These are phyloP conservation scores for Biston stratarius DNA, from an alignment of 2,888 invertebrate species.

Conservation along the genomic window DNA sequence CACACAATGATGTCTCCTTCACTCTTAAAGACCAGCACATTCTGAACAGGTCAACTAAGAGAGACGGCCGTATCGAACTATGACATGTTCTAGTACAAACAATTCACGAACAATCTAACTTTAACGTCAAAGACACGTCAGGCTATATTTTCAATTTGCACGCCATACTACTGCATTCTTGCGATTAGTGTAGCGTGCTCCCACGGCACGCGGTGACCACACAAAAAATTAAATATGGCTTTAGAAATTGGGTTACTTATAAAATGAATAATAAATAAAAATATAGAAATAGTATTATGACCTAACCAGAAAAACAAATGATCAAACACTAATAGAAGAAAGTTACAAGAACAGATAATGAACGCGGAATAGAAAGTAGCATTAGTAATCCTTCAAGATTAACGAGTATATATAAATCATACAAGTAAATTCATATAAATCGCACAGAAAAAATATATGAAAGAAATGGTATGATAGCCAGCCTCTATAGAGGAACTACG, in stretches of 20 bases:
- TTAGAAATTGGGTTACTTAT: slow-evolving; percentile 18
- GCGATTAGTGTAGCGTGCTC: slow-evolving; percentile 63
- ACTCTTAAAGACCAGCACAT: slow-evolving; percentile 43
- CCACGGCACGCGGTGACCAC: slow-evolving; percentile 40
- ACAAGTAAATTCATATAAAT: not conserved
- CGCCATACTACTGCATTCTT: slow-evolving; percentile 64
- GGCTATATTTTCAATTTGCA: slow-evolving; percentile 69
- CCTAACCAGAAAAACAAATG: slow-evolving; percentile 2
- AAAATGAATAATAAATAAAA: slow-evolving; percentile 10
- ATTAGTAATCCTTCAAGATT: not conserved
- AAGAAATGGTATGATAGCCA: no score
- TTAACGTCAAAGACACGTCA: slow-evolving; percentile 59
- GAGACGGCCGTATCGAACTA: slow-evolving; percentile 45
- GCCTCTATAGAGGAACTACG: no score
- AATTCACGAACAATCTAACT: slow-evolving; percentile 62
- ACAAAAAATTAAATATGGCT: slow-evolving; percentile 21
- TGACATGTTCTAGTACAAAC: slow-evolving; percentile 56
- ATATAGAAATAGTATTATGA: slow-evolving; percentile 8
- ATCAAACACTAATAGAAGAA: slow-evolving; percentile 9
- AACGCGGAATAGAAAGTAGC: slow-evolving; percentile 10
- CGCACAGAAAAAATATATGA: no score
- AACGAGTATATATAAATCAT: not conserved
- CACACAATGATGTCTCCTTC: slow-evolving; percentile 70
- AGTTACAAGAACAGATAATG: slow-evolving; percentile 4
- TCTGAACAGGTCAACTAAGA: slow-evolving; percentile 48